Base-by-base conservation (phyloP, 30 jellyfish, hydroid and myxozoan species). In the Aurelia aurita region DNA sequence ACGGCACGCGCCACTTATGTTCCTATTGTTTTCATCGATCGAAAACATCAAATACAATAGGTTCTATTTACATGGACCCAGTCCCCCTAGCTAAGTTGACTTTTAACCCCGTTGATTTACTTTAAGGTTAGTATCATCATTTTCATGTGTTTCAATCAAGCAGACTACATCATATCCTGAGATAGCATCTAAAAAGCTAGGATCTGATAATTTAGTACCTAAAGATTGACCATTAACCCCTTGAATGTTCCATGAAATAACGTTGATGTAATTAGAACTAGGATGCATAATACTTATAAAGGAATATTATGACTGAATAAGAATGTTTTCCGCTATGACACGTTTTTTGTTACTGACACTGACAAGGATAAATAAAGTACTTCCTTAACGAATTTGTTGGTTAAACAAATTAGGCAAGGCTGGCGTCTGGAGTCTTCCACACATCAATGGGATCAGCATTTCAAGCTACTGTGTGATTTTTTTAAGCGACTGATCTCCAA, bases 361-460 rank as follows among this genome's bases (percentile, higher is more conserved):
- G 16, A 47, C 59, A 47, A 47, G 16, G 59, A 16, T 16, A 47
- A 47, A 47, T 47, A 16, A 47, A 47, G 59, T 47, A 8, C 64
- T 3, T 8, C 64, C 9, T 53, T 53, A 53, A 53, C 64, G 9
- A 53, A 53, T 3, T 53, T 53, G 64, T 8, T 53, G 64, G 64
- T 8, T 53, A 3, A 53, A 53, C 64, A 53, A 53, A 20, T 53
- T 53, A 1, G 64, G 64, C 6, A 8, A 2, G 64, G 6, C 25
- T 53, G 64, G 64, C 64, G 6, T 53, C 64, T 53, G 64, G 64
- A 53, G 2, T 8, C 64, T 53, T 53, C 23, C 20, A 53, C 64
- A 53, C 64, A 53, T 53, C 64, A 53, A 8, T 53, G 64, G 64
- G 64, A 8, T 53, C 64, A 16, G 64, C 64, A 53, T 53, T 53